These are phyloP conservation scores for Ceriagrion tenellum DNA, from an alignment of 2,888 invertebrate species.

Conservation along the genomic window DNA sequence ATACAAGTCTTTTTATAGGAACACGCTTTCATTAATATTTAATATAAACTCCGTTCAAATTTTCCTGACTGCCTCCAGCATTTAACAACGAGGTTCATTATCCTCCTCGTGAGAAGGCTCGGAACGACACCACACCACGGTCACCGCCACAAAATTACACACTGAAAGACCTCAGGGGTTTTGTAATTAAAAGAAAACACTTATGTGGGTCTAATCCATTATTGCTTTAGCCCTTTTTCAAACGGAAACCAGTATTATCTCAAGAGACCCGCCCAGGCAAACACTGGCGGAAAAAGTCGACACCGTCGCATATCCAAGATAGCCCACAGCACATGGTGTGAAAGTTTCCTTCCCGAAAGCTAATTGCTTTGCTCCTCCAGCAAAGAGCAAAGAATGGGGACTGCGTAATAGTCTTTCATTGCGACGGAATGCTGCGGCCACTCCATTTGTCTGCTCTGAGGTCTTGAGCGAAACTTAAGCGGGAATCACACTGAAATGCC, in stretches of 20 bases:
- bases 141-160: background rate
- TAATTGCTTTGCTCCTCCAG: background rate
- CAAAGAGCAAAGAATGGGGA: background rate
- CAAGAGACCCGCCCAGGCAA: background rate
- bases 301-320: background rate
- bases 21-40: too few relatives aligned
- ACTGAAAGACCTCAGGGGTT: background rate
- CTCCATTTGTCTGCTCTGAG: too few relatives aligned
- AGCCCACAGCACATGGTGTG: background rate
- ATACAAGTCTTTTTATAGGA: too few relatives aligned
- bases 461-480: too few relatives aligned
- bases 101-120: background rate
- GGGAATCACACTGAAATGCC: too few relatives aligned
- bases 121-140: background rate
- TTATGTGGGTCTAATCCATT: background rate
- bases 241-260: background rate
- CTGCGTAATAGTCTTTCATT: background rate
- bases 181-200: conserved; percentile 14
- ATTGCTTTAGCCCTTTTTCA: background rate
- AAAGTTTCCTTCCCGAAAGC: background rate
- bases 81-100: background rate
- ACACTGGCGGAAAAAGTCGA: background rate
- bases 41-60: background rate
- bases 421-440: too few relatives aligned
- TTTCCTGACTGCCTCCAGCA: background rate